Conservation (phyloP, 2,113 vertebrate species). For the Aramus guarauna region DNA sequence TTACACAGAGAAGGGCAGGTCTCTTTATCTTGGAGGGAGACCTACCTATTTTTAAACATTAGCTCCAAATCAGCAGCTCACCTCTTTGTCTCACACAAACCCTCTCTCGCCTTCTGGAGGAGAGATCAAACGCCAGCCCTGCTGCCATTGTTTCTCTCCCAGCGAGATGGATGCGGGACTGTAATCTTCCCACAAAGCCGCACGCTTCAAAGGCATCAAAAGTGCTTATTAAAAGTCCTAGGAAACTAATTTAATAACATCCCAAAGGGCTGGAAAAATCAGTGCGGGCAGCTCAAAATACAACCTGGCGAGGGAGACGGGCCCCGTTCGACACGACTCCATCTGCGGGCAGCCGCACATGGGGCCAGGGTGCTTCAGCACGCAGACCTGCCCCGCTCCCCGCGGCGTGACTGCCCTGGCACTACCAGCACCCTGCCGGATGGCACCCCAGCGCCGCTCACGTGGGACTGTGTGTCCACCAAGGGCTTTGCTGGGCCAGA, state of each 20-base stretch:
- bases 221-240: conserved; percentile 75
- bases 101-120: conserved; percentile 60
- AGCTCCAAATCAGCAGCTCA: conserved; percentile 58
- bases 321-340: neutral
- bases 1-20: conserved; percentile 65
- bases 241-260: conserved; percentile 73
- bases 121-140: conserved; percentile 64
- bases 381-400: neutral
- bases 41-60: conserved; percentile 73
- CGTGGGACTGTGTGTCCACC: neutral
- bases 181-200: conserved; percentile 72
- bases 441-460: accelerated
- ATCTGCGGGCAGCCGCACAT: neutral
- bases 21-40: conserved; percentile 75
- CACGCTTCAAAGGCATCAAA: conserved; percentile 68
- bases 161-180: conserved; percentile 69
- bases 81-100: conserved; percentile 60
- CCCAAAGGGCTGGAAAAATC: conserved; percentile 58
- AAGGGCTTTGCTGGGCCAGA: neutral
- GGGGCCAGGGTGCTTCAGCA: neutral
- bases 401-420: accelerated
- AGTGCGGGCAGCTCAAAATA: conserved; percentile 15
- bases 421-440: neutral
- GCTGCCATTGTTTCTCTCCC: conserved; percentile 72
- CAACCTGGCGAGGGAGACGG: neutral